Percentiles rank a stretch among this genome's conserved stretches.
phyloP scores from a whole-genome alignment of 2,113 vertebrate species.

The Egretta garzetta region DNA sequence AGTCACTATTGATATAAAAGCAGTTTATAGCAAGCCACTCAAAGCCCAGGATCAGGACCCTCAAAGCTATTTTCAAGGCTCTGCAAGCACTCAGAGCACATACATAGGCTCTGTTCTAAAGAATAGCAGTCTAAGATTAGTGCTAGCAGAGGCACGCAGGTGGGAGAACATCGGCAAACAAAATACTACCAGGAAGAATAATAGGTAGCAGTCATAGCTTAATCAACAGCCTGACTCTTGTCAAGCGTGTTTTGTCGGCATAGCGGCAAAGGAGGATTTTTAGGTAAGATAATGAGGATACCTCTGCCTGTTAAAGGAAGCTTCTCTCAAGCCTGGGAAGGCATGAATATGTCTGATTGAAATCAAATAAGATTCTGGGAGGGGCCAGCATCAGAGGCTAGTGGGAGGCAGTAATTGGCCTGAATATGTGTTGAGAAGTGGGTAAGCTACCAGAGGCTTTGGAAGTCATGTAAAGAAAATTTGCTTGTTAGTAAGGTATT shows the following conservation, averaged over 20 bases:
- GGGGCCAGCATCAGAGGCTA: neutral
- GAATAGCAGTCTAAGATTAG: neutral
- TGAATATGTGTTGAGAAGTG: neutral
- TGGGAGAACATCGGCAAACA: neutral
- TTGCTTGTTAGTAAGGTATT: neutral
- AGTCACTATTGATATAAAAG: neutral
- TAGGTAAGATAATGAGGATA: constrained; percentile 15
- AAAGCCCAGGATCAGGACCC: neutral
- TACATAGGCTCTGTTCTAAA: neutral
- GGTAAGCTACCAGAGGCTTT: neutral
- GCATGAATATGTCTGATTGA: neutral
- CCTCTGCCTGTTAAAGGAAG: neutral
- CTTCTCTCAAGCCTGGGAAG: neutral
- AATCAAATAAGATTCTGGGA: neutral
- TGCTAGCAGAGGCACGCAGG: neutral
- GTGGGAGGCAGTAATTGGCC: constrained; percentile 20
- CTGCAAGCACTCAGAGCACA: neutral
- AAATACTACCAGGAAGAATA: neutral
- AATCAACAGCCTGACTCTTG: constrained; percentile 8
- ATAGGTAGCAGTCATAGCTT: neutral
- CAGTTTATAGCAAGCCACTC: neutral
- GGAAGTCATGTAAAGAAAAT: constrained; percentile 21
- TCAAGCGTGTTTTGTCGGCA: neutral
- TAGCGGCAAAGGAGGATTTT: neutral
- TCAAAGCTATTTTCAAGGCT: neutral